Conservation (phyloP, 1,140 invertebrate species). For the Eriosoma lanigerum region DNA sequence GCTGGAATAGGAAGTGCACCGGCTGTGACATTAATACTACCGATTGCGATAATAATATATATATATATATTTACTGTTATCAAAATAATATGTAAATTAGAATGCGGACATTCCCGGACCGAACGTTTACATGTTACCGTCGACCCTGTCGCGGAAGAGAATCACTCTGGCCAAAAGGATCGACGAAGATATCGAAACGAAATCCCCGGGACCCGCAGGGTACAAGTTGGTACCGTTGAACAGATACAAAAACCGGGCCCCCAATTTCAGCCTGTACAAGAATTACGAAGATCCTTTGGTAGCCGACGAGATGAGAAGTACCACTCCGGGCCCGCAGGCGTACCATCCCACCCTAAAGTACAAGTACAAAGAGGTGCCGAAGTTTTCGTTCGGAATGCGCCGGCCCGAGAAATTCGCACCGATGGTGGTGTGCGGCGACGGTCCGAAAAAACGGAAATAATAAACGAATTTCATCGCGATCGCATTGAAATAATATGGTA, state of each 20-base stretch:
- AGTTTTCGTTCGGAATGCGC: slow-evolving; percentile 27
- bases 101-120: neutral
- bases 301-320: neutral
- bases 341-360: neutral
- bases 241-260: neutral
- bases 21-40: no score
- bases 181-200: neutral
- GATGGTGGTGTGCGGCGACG: neutral
- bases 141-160: neutral
- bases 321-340: neutral
- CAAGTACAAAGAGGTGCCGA: slow-evolving; percentile 10
- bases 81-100: no score
- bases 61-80: no score
- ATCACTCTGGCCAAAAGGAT: neutral
- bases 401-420: slow-evolving; percentile 32
- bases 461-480: neutral
- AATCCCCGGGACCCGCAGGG: neutral
- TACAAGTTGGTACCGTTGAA: slow-evolving; percentile 2
- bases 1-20: no score
- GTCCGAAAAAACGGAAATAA: neutral
- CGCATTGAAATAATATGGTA: no score
- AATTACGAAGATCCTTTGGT: slow-evolving; percentile 1
- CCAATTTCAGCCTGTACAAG: neutral
- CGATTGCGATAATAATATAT: no score
- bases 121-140: slow-evolving; percentile 15